Base-by-base conservation (phyloP, 2,113 vertebrate genomes). In the Bos taurus region DNA sequence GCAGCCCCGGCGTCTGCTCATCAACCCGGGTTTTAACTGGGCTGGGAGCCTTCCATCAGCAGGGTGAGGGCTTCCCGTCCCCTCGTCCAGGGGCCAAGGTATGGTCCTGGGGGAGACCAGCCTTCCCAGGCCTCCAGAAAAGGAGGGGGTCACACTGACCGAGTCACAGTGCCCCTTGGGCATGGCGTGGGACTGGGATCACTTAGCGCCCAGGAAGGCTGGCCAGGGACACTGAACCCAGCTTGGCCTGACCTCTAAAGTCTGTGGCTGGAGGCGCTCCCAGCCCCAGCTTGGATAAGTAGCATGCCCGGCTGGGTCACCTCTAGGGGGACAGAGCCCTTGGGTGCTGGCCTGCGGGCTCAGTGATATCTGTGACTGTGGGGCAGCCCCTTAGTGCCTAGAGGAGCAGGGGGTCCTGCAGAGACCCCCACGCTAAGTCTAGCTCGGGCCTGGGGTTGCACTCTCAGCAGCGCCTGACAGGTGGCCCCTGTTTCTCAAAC, bases 61-160 rank as follows among this genome's bases (percentile, higher is more conserved):
- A 40, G 54, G 59, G 16, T 17, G 9, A 46, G 33, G 9, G 6
- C 3, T 17, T 56, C 43, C 87, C 0, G 1, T 2, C 25, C 36
- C 15, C 21, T 16, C 1, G 0, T 33, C n/a, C 11, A 3, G 64
- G 80, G 60, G 77, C 67, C 7, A 2, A 40, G 64, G 25, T 10
- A 40, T 17, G 0, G 87, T 81, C 17, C n/a, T 46, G 12, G 0
- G 80, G 48, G 13, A 36, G 30, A 52, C 26, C 36, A 7, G 19
- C 3, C 26, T 21, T 11, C 8, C 56, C 43, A 3, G 52, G 57
- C 54, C 50, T 46, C 40, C 48, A 33, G 74, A 50, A n/a, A 71
- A 36, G 9, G 36, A 26, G 40, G 1, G 2, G 3, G 74, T 4
- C 3, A 26, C 15, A 2, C 15, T 30, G 13, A n/a, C 74, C 2